phyloP scores from a whole-genome alignment of 1,140 invertebrate species.

The Habropoda laboriosa region DNA sequence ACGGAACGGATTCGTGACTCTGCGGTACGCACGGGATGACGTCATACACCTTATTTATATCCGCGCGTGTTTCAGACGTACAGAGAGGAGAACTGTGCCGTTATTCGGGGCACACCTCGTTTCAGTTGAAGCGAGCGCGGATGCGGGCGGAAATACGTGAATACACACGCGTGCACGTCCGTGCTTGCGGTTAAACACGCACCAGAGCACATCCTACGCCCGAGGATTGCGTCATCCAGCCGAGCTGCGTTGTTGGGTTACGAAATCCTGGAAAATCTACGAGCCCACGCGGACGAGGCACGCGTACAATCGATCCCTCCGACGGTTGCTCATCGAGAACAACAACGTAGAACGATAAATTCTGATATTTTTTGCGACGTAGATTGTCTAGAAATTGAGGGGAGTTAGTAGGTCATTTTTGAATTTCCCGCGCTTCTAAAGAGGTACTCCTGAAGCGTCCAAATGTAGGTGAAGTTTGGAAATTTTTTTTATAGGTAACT shows the following conservation, averaged over 20 bases:
- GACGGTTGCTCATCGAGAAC: neutral
- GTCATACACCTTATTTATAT: slow-evolving; percentile 53
- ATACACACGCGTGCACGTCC: slow-evolving; percentile 23
- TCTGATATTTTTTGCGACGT: too few species aligned
- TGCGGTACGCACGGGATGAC: slow-evolving; percentile 50
- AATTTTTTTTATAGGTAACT: too few species aligned
- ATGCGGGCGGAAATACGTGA: slow-evolving; percentile 44
- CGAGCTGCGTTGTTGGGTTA: slow-evolving; percentile 53
- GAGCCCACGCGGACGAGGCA: slow-evolving; percentile 27
- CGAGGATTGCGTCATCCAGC: slow-evolving; percentile 66
- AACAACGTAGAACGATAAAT: neutral
- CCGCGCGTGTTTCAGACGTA: slow-evolving; percentile 52
- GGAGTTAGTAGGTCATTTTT: too few species aligned
- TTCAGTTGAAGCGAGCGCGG: slow-evolving; percentile 10
- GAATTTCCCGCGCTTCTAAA: too few species aligned
- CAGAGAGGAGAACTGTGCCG: slow-evolving; percentile 25
- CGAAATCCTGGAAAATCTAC: slow-evolving; percentile 70
- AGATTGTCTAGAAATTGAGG: too few species aligned
- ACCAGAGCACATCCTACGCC: slow-evolving; percentile 49
- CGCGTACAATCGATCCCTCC: slow-evolving; percentile 15
- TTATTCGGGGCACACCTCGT: slow-evolving; percentile 43
- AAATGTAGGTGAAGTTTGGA: too few species aligned
- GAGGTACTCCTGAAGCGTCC: too few species aligned
- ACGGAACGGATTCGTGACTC: slow-evolving; percentile 42
- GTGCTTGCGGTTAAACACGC: slow-evolving; percentile 55